These are phyloP conservation scores for Cepaea nemoralis DNA, from an alignment of 1,140 invertebrate species.

Conservation along the genomic window DNA sequence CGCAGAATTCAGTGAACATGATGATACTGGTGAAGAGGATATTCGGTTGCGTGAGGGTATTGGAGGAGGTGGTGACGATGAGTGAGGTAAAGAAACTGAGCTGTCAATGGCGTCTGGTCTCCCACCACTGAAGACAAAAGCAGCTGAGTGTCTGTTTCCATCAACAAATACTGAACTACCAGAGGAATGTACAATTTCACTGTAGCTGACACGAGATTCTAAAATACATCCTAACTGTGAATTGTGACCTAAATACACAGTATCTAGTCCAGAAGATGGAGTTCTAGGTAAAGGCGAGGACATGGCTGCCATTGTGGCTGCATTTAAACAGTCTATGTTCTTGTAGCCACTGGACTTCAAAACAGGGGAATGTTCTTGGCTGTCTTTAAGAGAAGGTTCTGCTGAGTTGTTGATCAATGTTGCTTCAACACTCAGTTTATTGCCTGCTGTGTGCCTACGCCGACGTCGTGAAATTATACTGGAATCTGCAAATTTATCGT, in stretches of 20 bases:
- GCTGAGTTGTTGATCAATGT: neutral
- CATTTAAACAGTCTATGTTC: constrained; percentile 34
- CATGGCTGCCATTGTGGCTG: constrained; percentile 3
- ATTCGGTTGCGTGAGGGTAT: neutral
- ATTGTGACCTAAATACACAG: neutral
- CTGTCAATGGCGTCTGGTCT: neutral
- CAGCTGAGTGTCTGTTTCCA: neutral
- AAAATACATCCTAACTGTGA: neutral
- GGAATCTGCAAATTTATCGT: constrained; percentile 32
- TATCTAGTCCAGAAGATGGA: neutral
- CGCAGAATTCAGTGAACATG: neutral
- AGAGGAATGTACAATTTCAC: neutral
- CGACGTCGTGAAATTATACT: constrained; percentile 35
- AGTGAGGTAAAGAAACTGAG: neutral
- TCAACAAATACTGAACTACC: neutral
- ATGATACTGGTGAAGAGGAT: constrained; percentile 10
- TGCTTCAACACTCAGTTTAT: neutral
- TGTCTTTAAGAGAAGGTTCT: neutral
- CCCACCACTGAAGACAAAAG: neutral
- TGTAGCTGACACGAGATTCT: neutral
- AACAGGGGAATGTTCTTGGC: neutral
- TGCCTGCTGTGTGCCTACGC: neutral
- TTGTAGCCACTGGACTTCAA: constrained; percentile 35
- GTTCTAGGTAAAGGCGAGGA: neutral
- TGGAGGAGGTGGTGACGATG: constrained; percentile 15